Evolutionary conservation across 2,888 invertebrate species (phyloP).

Genomic region (Allygus modestus): DNA sequence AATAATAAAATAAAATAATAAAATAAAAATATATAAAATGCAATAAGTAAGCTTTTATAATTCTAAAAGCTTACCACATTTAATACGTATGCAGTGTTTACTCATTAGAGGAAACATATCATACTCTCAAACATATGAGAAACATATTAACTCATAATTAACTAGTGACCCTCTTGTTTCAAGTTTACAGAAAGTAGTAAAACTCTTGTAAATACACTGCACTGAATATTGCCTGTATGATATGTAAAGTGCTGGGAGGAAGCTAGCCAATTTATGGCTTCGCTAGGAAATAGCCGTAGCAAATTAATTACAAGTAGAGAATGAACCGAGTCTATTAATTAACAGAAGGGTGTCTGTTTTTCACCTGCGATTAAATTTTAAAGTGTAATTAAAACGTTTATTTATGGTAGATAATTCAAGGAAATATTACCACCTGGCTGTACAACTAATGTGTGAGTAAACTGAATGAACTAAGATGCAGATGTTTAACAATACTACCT

Average conservation of each 20-base stretch:
- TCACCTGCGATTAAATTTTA: slow-evolving; percentile 40
- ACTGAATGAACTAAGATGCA: too few relatives aligned
- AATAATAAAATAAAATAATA: too few relatives aligned
- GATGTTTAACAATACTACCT: too few relatives aligned
- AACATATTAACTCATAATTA: too few relatives aligned
- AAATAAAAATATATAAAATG: too few relatives aligned
- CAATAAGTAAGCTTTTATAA: too few relatives aligned
- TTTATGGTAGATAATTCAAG: slow-evolving; percentile 14
- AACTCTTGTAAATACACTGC: not conserved
- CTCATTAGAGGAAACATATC: too few relatives aligned
- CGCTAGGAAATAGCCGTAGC: slow-evolving; percentile 45
- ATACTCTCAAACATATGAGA: too few relatives aligned
- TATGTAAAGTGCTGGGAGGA: slow-evolving; percentile 5
- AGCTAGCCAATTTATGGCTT: slow-evolving; percentile 26
- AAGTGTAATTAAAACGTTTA: slow-evolving; percentile 26
- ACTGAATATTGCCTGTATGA: not conserved
- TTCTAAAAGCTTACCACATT: too few relatives aligned
- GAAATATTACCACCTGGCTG: not conserved
- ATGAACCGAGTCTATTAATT: slow-evolving; percentile 10
- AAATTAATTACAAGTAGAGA: slow-evolving; percentile 48
- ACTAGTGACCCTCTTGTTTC: too few relatives aligned
- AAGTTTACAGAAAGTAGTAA: too few relatives aligned
- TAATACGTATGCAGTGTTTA: too few relatives aligned
- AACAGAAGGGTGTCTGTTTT: slow-evolving; percentile 11
- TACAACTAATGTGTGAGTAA: not conserved